A percentile compares a stretch with the other conserved stretches of the same genome.
These are phyloP conservation scores for Siniperca undulata DNA, from an alignment of 2,797 vertebrate genomes.

Conservation along the genomic window DNA sequence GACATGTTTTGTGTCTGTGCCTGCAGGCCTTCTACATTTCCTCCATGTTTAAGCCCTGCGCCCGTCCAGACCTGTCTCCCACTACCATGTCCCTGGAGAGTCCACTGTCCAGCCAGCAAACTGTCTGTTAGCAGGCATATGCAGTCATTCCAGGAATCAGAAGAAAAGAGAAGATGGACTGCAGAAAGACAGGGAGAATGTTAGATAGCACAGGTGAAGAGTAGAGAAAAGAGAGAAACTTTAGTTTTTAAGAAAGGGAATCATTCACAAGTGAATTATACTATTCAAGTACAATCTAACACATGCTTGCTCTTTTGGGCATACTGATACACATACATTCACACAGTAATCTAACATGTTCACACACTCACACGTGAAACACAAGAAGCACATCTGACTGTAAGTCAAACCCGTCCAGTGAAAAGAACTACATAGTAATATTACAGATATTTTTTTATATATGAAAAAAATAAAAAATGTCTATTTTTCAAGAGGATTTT, in stretches of 20 bases:
- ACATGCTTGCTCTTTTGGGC: constrained; percentile 41
- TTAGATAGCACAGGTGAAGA: constrained; percentile 31
- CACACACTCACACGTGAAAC: constrained; percentile 63
- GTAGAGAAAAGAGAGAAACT: constrained; percentile 29
- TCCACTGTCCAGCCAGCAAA: constrained; percentile 88
- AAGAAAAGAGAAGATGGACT: constrained; percentile 46
- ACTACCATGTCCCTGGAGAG: constrained; percentile 81
- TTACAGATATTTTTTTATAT: constrained; percentile 76
- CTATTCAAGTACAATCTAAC: constrained; percentile 67
- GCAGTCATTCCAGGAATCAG: constrained; percentile 43
- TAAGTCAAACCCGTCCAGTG: constrained; percentile 76
- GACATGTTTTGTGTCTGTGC: constrained; percentile 60
- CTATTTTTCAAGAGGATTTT: constrained; percentile 77
- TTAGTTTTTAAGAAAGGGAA: constrained; percentile 57
- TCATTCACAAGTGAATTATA: constrained; percentile 50
- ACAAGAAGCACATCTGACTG: constrained; percentile 77
- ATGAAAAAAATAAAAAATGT: constrained; percentile 55
- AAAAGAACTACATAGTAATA: constrained; percentile 72
- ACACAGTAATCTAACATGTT: constrained; percentile 59
- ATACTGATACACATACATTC: constrained; percentile 52
- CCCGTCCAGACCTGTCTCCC: constrained; percentile 72
- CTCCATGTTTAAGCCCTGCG: constrained; percentile 86
- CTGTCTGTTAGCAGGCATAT: constrained; percentile 85
- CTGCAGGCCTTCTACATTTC: constrained; percentile 89
- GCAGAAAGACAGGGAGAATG: constrained; percentile 48